Evolutionary conservation across 2,113 vertebrate genomes (phyloP).

Genomic region (Danio rerio): GRCz12tu NC_133176.1:25024501-25025000

Average conservation of each 20-base stretch:
- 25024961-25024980: constrained; percentile 40
- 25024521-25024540: constrained; percentile 35
- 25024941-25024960: constrained; percentile 31
- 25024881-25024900: constrained; percentile 49
- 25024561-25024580: constrained; percentile 36
- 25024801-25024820: constrained; percentile 39
- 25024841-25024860: constrained; percentile 28
- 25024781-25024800: constrained; percentile 35
- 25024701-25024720: background rate
- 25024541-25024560: constrained; percentile 37
- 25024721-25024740: background rate
- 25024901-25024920: constrained; percentile 28
- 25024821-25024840: constrained; percentile 25
- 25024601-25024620: background rate
- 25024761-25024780: background rate
- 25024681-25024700: background rate
- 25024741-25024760: background rate
- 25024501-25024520: constrained; percentile 30
- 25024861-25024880: constrained; percentile 35
- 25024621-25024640: background rate
- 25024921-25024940: constrained; percentile 44
- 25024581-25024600: constrained; percentile 14
- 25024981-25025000: constrained; percentile 17
- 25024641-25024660: background rate
- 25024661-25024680: constrained; percentile 5